A percentile compares a stretch with the other conserved stretches of the same genome.
phyloP scores from a whole-genome alignment of 2,888 invertebrate species.

The Hirtodrosophila alboralis region DNA sequence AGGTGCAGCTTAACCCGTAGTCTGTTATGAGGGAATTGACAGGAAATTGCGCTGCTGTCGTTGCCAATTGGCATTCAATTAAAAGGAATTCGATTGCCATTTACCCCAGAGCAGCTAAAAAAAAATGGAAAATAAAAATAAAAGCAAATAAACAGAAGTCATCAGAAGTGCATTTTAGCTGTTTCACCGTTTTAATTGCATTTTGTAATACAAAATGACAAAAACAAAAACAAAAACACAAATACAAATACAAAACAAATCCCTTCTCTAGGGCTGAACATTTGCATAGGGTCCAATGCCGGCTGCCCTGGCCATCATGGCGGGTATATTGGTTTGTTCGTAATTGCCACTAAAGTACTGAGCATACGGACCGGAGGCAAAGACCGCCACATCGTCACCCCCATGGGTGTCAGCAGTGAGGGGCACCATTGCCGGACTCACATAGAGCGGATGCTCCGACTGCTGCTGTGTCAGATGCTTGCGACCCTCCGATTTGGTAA shows the following conservation, averaged over 20 bases:
- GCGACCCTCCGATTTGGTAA: conserved; percentile 64
- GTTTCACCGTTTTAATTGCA: conserved; percentile 58
- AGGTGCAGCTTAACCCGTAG: conserved; percentile 31
- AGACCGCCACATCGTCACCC: conserved; percentile 92
- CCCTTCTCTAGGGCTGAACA: conserved; percentile 14
- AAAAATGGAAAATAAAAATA: background rate
- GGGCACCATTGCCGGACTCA: conserved; percentile 87
- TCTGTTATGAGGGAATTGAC: conserved; percentile 41
- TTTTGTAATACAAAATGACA: conserved; percentile 27
- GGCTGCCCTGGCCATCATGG: conserved; percentile 89
- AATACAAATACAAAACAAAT: background rate
- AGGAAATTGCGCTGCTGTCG: conserved; percentile 65
- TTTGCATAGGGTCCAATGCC: conserved; percentile 87
- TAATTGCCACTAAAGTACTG: conserved; percentile 92
- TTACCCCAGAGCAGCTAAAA: conserved; percentile 9
- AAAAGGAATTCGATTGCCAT: conserved; percentile 50
- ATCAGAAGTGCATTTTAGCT: conserved; percentile 39
- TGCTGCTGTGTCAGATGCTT: conserved; percentile 61
- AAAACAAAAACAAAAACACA: conserved; percentile 8
- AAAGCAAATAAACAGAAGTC: background rate
- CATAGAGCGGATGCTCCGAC: conserved; percentile 70
- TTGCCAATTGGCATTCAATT: conserved; percentile 64
- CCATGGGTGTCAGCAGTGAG: conserved; percentile 89
- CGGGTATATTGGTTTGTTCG: conserved; percentile 92
- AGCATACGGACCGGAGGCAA: conserved; percentile 90